Percentiles rank a stretch among this genome's conserved stretches.
Evolutionary conservation across 1,140 invertebrate genomes (phyloP).

Genomic region (Adelges cooleyi): DNA sequence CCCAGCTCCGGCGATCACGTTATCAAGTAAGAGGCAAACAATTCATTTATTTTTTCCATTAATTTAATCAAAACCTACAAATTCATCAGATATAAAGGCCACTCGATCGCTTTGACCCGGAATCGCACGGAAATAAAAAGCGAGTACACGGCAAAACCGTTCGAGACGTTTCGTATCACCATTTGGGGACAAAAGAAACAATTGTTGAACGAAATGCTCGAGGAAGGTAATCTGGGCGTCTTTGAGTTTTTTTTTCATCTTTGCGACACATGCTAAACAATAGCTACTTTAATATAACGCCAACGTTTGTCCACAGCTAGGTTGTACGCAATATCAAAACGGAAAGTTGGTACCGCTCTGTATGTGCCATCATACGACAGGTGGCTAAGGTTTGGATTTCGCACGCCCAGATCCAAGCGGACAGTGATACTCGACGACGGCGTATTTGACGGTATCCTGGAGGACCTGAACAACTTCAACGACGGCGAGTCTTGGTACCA

Average conservation of each 20-base stretch:
- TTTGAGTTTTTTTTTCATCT: too few species aligned
- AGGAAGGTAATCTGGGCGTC: too few species aligned
- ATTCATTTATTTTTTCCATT: too few species aligned
- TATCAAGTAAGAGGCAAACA: constrained; percentile 9
- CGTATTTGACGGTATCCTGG: background rate
- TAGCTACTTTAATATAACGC: too few species aligned
- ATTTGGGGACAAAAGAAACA: background rate
- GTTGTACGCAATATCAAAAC: background rate
- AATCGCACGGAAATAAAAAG: background rate
- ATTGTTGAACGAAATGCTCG: background rate
- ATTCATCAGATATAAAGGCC: background rate
- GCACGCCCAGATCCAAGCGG: background rate
- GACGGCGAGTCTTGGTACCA: background rate
- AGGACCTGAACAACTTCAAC: background rate
- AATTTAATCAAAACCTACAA: too few species aligned
- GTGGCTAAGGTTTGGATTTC: background rate
- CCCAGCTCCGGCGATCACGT: background rate
- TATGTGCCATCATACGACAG: background rate
- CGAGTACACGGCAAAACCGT: background rate
- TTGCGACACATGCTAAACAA: too few species aligned
- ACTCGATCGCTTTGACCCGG: background rate
- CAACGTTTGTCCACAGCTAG: background rate
- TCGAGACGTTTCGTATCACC: background rate
- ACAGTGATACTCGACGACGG: background rate
- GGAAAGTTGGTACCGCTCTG: background rate